Percentiles rank a stretch among this genome's conserved stretches.
These are phyloP conservation scores for Paratilapia polleni DNA, from an alignment of 2,113 vertebrate genomes.

Conservation along the genomic window DNA sequence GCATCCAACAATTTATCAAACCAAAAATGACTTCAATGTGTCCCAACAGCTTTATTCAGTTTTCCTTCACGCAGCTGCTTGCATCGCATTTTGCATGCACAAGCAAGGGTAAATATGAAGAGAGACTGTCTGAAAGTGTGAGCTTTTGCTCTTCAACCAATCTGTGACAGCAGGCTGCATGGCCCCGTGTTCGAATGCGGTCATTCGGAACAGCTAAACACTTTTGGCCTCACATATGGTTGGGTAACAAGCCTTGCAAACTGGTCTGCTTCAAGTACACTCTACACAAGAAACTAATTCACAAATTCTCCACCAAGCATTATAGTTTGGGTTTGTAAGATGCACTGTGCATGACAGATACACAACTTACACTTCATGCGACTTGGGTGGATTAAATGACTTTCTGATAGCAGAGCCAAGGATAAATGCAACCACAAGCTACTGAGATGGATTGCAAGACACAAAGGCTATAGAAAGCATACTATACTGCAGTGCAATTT, in stretches of 20 bases:
- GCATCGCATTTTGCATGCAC: neutral
- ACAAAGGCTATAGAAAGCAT: fast-evolving
- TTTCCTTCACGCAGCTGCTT: too few species aligned
- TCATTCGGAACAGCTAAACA: constrained; percentile 1
- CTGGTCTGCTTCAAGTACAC: neutral
- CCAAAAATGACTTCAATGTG: neutral
- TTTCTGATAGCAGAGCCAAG: neutral
- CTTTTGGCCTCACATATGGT: constrained; percentile 10
- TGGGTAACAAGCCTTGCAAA: neutral
- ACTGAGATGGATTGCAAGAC: neutral
- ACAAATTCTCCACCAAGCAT: neutral
- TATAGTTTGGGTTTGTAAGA: neutral
- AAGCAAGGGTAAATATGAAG: neutral
- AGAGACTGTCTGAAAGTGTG: neutral
- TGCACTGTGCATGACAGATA: neutral
- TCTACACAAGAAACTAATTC: neutral
- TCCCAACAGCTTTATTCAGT: too few species aligned
- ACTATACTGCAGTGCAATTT: neutral
- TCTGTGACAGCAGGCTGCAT: constrained; percentile 4
- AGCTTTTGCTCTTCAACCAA: neutral
- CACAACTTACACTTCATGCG: neutral
- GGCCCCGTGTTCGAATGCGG: neutral
- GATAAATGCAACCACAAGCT: neutral
- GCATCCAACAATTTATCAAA: neutral
- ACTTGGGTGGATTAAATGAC: neutral